Evolutionary conservation across 1,140 invertebrate species (phyloP).

Genomic region (Chionoecetes opilio): DNA sequence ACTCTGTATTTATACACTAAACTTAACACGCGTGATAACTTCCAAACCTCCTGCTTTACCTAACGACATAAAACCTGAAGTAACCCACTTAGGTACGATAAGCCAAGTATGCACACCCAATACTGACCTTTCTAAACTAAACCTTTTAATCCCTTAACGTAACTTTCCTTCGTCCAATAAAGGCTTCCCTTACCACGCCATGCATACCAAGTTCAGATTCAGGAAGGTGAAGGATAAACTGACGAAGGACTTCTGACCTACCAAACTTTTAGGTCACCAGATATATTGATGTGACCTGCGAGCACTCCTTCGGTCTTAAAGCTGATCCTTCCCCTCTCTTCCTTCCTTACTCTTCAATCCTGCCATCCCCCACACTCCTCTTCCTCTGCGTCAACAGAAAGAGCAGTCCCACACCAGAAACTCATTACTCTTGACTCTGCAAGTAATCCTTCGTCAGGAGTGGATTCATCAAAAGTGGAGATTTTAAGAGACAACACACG

Average conservation of each 20-base stretch:
- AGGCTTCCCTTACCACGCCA: too few species aligned
- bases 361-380: not conserved
- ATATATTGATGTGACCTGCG: not conserved
- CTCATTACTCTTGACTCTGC: not conserved
- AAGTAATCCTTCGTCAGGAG: not conserved
- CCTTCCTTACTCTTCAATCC: not conserved
- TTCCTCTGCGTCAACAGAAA: not conserved
- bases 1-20: not conserved
- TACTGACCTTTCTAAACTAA: too few species aligned
- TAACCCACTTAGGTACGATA: too few species aligned
- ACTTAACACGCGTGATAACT: not conserved
- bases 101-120: too few species aligned
- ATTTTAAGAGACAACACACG: not conserved
- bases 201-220: too few species aligned
- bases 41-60: too few species aligned
- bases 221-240: not conserved
- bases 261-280: not conserved
- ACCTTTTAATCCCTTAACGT: too few species aligned
- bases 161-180: too few species aligned
- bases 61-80: too few species aligned
- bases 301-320: not conserved
- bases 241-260: not conserved
- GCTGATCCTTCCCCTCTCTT: slow-evolving; percentile 11
- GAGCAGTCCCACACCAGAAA: not conserved
- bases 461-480: slow-evolving; percentile 9